Percentiles rank a stretch among this genome's conserved stretches.
Evolutionary conservation across 2,888 invertebrate species (phyloP).

Genomic region (Orthosia incerta): DNA sequence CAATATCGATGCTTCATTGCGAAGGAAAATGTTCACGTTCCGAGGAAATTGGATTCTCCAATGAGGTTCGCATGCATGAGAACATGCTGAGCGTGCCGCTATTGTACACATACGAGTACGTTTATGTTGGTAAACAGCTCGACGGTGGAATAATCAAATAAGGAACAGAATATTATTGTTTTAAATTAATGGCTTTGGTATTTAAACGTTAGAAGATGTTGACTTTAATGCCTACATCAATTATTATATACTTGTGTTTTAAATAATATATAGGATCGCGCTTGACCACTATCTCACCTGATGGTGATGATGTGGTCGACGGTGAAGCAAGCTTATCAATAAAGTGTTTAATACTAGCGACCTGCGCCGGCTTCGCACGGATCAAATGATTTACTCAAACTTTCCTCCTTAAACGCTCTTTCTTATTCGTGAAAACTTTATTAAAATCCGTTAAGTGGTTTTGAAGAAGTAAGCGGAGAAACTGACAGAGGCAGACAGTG

Average conservation of each 20-base stretch:
- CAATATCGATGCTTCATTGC: slow-evolving; percentile 74
- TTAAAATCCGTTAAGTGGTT: too few relatives aligned
- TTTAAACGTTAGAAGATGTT: not conserved
- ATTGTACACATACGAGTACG: slow-evolving; percentile 21
- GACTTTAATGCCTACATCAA: not conserved
- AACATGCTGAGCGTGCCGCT: slow-evolving; percentile 25
- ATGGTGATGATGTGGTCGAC: too few relatives aligned
- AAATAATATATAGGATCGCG: too few relatives aligned
- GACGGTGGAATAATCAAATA: not conserved
- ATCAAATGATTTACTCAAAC: too few relatives aligned
- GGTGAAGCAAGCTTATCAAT: too few relatives aligned
- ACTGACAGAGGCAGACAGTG: too few relatives aligned
- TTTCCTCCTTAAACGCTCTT: too few relatives aligned
- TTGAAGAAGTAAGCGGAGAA: too few relatives aligned
- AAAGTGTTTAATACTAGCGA: too few relatives aligned
- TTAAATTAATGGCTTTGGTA: not conserved
- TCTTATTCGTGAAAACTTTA: too few relatives aligned
- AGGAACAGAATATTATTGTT: not conserved
- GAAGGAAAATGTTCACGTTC: slow-evolving; percentile 80
- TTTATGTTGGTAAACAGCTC: slow-evolving; percentile 44
- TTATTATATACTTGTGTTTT: not conserved
- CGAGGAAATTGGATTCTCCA: slow-evolving; percentile 82
- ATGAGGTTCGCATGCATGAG: slow-evolving; percentile 69
- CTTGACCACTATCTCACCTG: too few relatives aligned
- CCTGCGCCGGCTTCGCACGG: too few relatives aligned